Evolutionary conservation across 2,113 vertebrate genomes (phyloP).

Genomic region (Amazona guildingii): DNA sequence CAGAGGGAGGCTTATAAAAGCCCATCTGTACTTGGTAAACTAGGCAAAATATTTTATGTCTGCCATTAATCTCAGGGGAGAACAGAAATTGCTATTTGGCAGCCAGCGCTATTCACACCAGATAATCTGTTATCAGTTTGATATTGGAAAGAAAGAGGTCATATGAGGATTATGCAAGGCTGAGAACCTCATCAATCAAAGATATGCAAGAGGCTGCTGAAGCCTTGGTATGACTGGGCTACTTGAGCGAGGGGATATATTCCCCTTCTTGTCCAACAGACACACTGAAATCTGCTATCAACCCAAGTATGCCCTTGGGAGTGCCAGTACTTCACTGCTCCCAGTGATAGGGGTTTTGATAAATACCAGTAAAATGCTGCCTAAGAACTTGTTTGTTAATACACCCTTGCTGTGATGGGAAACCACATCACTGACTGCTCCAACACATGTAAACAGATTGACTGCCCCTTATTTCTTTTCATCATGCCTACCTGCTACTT

Average conservation of each 20-base stretch:
- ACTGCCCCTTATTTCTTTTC: background rate
- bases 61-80: background rate
- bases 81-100: background rate
- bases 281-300: background rate
- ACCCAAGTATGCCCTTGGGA: background rate
- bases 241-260: background rate
- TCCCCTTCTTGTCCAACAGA: background rate
- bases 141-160: background rate
- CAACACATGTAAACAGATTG: background rate
- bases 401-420: background rate
- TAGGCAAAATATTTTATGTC: background rate
- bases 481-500: background rate
- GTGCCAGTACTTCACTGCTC: background rate
- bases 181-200: background rate
- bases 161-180: background rate
- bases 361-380: background rate
- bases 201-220: background rate
- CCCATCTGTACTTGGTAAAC: background rate
- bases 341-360: background rate
- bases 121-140: background rate
- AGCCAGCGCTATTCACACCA: background rate
- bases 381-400: background rate
- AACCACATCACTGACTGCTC: background rate
- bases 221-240: background rate
- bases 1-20: background rate